phyloP scores from a whole-genome alignment of 2,113 vertebrate genomes.

The Progne subis region DNA sequence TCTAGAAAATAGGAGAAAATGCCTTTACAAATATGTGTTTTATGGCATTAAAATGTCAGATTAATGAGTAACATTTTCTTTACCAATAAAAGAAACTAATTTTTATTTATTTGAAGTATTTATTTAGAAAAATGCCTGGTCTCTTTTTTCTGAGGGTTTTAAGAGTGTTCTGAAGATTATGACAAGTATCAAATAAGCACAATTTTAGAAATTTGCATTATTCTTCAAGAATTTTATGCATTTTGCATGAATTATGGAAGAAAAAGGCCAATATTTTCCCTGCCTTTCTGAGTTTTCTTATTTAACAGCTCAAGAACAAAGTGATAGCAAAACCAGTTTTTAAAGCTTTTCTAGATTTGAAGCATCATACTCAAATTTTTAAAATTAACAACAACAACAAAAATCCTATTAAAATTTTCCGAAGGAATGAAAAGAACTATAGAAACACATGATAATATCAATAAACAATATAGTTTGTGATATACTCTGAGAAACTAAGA shows the following conservation, averaged over 20 bases:
- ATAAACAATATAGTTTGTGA: background rate
- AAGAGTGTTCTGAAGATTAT: background rate
- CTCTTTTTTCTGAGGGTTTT: background rate
- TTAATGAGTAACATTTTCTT: background rate
- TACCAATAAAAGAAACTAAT: background rate
- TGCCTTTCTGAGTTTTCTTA: background rate
- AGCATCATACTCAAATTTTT: background rate
- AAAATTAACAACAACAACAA: background rate
- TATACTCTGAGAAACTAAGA: background rate
- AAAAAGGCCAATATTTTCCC: background rate
- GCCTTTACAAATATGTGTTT: background rate
- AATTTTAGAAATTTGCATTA: background rate
- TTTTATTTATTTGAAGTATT: background rate
- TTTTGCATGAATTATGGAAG: background rate
- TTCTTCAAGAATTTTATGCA: background rate
- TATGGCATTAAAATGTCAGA: background rate
- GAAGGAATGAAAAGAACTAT: background rate
- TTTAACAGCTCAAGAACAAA: background rate
- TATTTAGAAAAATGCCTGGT: background rate
- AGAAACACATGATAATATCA: background rate
- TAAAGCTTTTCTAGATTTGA: background rate
- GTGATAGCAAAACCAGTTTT: background rate
- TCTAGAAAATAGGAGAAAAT: background rate
- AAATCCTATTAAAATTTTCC: background rate
- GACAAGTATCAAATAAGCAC: background rate